Base-by-base conservation (phyloP, 2,888 invertebrate species). In the Eilema depressum region DNA sequence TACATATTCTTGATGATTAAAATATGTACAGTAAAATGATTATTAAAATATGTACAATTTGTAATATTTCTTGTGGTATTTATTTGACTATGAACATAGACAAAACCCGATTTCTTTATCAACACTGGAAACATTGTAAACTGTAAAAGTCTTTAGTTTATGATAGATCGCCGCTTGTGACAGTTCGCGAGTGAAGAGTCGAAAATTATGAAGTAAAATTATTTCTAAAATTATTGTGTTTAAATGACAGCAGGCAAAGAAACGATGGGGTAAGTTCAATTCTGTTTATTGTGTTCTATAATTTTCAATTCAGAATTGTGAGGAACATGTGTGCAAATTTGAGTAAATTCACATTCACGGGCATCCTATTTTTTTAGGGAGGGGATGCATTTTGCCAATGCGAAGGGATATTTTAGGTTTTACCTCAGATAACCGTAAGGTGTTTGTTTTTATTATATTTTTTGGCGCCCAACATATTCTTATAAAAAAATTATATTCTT, bases 231-330 rank as follows among this genome's bases (percentile, higher is more conserved):
- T 89, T 92, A 92, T 88, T 88, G 91, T 91, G 90, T 93, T 93
- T 96, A 96, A 96, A 97, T 97, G 97, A 97, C 97, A 96, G 97
- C 96, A 93, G 97, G 97, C 95, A 97, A 97, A 95, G 97, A 97
- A 95, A 96, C 96, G 85, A 97, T 97, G 97, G 97, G 97, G 97
- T 97, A 92, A 96, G 96, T 96, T 86, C 65, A 70, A 73, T 82
- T 80, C 53, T 68, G 28, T 28, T 70, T 69, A 77, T 57, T 72
- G 69, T 73, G 12, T 14, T 59, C 60, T 53, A 82, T 80, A 73
- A 76, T 74, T 73, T 82, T 67, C n/a, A 71, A 53, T 37, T 68
- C 12, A 37, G 41, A 69, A 66, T 47, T 60, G 33, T 33, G 20
- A 23, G 56, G 30, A 74, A 73, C 70, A 73, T 69, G 28, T 10